A percentile compares a stretch with the other conserved stretches of the same genome.
phyloP scores from a whole-genome alignment of 1,140 invertebrate genomes.

The Monochamus saltuarius region DNA sequence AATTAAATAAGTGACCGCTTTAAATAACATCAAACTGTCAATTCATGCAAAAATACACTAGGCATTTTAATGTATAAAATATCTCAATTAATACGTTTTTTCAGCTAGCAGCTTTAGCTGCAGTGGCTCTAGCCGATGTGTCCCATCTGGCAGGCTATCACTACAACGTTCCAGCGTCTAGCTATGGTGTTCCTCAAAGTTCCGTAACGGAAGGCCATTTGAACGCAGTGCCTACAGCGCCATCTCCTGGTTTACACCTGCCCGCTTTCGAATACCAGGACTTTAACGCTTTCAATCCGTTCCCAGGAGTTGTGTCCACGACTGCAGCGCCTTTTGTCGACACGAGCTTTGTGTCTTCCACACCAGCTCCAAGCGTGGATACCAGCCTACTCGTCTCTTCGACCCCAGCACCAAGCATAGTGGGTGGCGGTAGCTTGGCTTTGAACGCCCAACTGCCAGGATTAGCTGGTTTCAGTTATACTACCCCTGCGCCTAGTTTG shows the following conservation, averaged over 20 bases:
- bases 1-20: too few species aligned
- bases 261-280: neutral
- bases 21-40: too few species aligned
- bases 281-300: neutral
- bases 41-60: too few species aligned
- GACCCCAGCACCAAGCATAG: constrained; percentile 5
- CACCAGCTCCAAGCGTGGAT: neutral
- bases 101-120: constrained; percentile 2
- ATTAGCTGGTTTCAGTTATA: neutral
- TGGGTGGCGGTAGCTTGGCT: neutral
- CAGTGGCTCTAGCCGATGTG: constrained; percentile 1
- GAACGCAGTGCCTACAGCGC: neutral
- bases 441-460: too few species aligned
- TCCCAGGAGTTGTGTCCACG: neutral
- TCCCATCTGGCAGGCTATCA: neutral
- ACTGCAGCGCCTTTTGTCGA: constrained; percentile 1
- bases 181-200: neutral
- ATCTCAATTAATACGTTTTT: neutral
- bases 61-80: too few species aligned
- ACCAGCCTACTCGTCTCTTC: constrained; percentile 1
- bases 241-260: neutral
- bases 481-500: neutral
- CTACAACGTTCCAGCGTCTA: neutral
- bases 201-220: neutral
- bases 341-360: neutral